Conservation (phyloP, 2,113 vertebrate genomes). For the Cyprinodon brontotheroides region DNA sequence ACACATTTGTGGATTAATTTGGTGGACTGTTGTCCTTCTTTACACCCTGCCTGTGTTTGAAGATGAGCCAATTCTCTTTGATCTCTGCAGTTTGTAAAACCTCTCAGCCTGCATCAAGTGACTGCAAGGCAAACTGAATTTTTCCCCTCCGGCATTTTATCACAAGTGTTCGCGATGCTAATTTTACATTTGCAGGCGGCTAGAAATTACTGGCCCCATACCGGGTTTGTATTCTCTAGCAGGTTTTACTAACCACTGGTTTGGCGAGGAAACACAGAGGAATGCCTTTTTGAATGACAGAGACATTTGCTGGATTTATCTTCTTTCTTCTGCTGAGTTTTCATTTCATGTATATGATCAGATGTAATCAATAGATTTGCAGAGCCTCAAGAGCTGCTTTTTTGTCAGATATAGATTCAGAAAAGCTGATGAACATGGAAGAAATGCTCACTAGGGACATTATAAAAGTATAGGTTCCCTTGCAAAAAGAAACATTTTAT, state of each 20-base stretch:
- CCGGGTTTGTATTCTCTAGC: conserved; percentile 26
- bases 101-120: conserved; percentile 50
- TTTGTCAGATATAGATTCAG: too few species aligned
- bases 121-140: conserved; percentile 66
- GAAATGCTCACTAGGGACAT: too few species aligned
- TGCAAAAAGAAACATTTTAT: too few species aligned
- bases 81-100: conserved; percentile 59
- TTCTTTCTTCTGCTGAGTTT: background rate
- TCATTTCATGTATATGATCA: background rate
- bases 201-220: conserved; percentile 59
- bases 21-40: conserved; percentile 45
- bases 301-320: conserved; percentile 12
- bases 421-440: too few species aligned
- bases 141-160: conserved; percentile 57
- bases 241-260: conserved; percentile 35
- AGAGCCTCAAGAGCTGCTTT: background rate
- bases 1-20: conserved; percentile 27
- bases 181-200: conserved; percentile 65
- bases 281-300: conserved; percentile 18
- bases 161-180: conserved; percentile 57
- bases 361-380: background rate
- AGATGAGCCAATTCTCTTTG: conserved; percentile 53
- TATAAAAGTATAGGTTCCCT: too few species aligned
- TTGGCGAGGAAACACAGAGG: conserved; percentile 42
- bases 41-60: conserved; percentile 38